Percentiles rank a stretch among this genome's conserved stretches.
phyloP scores from a whole-genome alignment of 2,888 invertebrate genomes.

The Anoplius nigerrimus region DNA sequence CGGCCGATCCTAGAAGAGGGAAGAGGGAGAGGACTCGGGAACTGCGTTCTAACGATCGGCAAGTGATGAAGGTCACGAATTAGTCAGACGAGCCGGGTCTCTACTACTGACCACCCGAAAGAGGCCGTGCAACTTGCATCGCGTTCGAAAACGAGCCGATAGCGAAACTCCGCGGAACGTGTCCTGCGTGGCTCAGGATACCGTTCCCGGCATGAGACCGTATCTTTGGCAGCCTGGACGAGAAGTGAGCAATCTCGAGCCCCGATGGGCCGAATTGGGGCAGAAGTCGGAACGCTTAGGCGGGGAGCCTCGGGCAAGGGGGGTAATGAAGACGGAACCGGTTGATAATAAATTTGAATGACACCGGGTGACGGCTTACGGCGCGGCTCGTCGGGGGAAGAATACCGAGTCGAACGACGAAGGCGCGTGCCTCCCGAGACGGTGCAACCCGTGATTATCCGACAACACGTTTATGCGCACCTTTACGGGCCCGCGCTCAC shows the following conservation, averaged over 20 bases:
- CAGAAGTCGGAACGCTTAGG: too few relatives aligned
- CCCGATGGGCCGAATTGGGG: too few relatives aligned
- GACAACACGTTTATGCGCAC: constrained; percentile 33
- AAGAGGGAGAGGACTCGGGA: neutral
- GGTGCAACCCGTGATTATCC: constrained; percentile 40
- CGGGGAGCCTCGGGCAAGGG: constrained; percentile 1
- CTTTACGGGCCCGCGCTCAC: constrained; percentile 31
- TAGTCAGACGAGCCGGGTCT: constrained; percentile 21
- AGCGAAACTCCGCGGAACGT: neutral
- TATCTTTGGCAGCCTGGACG: too few relatives aligned
- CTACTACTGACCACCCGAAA: constrained; percentile 1
- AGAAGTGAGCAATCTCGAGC: too few relatives aligned
- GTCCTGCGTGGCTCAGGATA: too few relatives aligned
- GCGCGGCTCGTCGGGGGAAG: neutral
- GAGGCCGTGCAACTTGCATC: too few relatives aligned
- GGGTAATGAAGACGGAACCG: constrained; percentile 10
- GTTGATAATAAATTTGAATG: neutral
- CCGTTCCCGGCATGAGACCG: too few relatives aligned
- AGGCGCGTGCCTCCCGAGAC: constrained; percentile 37
- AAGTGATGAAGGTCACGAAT: constrained; percentile 19
- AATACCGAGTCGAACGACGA: constrained; percentile 5
- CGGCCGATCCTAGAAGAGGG: constrained; percentile 3
- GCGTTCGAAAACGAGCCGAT: too few relatives aligned
- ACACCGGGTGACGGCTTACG: neutral
- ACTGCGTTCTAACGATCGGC: constrained; percentile 11